Conservation (phyloP, 1,140 invertebrate genomes). For the Bathynomus jamesi region DNA sequence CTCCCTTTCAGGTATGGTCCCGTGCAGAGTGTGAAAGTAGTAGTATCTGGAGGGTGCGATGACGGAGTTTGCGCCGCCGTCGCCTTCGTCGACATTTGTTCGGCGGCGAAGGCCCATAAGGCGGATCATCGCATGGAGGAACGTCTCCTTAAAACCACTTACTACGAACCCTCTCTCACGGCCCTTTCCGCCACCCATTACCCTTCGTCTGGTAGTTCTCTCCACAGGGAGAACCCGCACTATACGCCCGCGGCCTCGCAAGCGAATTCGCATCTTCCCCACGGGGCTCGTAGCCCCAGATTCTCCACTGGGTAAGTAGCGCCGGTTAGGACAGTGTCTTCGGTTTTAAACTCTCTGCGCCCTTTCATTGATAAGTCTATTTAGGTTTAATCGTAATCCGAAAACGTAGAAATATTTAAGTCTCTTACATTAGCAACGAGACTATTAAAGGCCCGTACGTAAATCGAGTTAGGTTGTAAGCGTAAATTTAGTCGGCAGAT, state of each 20-base stretch:
- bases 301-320: not conserved
- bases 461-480: too few species aligned
- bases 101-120: constrained; percentile 83
- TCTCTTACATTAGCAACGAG: too few species aligned
- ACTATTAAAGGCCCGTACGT: too few species aligned
- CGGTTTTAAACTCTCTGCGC: too few species aligned
- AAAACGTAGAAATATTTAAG: too few species aligned
- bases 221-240: not conserved
- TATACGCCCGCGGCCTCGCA: not conserved
- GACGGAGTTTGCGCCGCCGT: constrained; percentile 62
- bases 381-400: too few species aligned
- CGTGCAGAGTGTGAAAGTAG: constrained; percentile 89
- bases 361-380: too few species aligned
- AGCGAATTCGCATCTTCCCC: not conserved
- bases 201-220: constrained; percentile 10
- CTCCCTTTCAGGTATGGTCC: constrained; percentile 70
- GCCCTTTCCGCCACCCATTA: constrained; percentile 42
- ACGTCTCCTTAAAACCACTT: constrained; percentile 75
- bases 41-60: constrained; percentile 47
- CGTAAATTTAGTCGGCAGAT: too few species aligned
- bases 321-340: too few species aligned
- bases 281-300: not conserved
- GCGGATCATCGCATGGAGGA: constrained; percentile 79
- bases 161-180: constrained; percentile 71
- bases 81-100: constrained; percentile 94